phyloP scores from a whole-genome alignment of 2,888 invertebrate genomes.

The Plagodis pulveraria region DNA sequence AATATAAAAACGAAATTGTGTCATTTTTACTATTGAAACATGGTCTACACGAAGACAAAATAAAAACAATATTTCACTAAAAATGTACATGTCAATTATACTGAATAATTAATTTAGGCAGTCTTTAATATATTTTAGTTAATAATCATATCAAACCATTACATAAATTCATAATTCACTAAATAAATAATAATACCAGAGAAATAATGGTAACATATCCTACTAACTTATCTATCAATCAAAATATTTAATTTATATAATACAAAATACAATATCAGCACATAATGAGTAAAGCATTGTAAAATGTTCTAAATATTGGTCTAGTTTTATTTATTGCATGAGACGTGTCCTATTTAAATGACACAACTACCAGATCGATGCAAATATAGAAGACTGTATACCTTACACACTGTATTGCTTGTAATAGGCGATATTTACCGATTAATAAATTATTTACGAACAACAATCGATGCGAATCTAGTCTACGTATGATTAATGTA shows the following conservation, averaged over 20 bases:
- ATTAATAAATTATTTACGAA: conserved; percentile 32
- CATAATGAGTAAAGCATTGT: conserved; percentile 76
- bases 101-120: conserved; percentile 82
- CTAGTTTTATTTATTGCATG: conserved; percentile 78
- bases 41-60: conserved; percentile 43
- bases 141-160: conserved; percentile 70
- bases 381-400: conserved; percentile 53
- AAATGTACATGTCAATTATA: conserved; percentile 70
- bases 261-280: conserved; percentile 76
- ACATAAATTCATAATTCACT: conserved; percentile 68
- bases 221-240: conserved; percentile 71
- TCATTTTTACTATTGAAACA: conserved; percentile 33
- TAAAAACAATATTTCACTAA: conserved; percentile 63
- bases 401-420: conserved; percentile 40
- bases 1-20: conserved; percentile 13
- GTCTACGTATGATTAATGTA: conserved; percentile 36
- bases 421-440: conserved; percentile 28
- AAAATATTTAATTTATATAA: conserved; percentile 40
- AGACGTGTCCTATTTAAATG: conserved; percentile 56
- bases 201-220: conserved; percentile 77
- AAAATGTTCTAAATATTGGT: conserved; percentile 83
- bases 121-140: conserved; percentile 81
- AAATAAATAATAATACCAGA: conserved; percentile 78
- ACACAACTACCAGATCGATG: conserved; percentile 67
- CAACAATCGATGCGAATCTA: conserved; percentile 34